A percentile compares a stretch with the other conserved stretches of the same genome.
Conservation (phyloP, 1,140 invertebrate genomes). For the Aricia agestis region DNA sequence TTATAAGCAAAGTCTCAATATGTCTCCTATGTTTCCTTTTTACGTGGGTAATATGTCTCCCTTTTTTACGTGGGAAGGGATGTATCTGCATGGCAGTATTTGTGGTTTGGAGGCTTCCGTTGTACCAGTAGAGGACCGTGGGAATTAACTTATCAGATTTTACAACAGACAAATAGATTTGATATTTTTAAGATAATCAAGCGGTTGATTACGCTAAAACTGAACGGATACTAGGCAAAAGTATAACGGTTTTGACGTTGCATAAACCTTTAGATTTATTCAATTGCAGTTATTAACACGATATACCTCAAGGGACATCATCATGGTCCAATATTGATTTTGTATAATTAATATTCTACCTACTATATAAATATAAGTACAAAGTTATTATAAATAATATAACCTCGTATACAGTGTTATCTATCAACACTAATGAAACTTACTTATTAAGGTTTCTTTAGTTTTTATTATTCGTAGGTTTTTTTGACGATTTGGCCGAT, state of each 20-base stretch:
- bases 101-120: not conserved
- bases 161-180: not conserved
- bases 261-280: not conserved
- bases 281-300: no score
- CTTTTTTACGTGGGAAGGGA: not conserved
- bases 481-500: no score
- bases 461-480: no score
- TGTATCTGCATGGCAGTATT: not conserved
- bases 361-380: no score
- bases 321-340: no score
- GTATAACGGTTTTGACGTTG: not conserved
- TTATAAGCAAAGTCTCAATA: no score
- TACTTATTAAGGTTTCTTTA: no score
- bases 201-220: not conserved
- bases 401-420: no score
- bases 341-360: no score
- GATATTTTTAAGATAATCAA: not conserved
- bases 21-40: not conserved
- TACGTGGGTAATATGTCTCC: not conserved
- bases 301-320: no score
- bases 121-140: not conserved
- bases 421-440: no score
- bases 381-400: no score
- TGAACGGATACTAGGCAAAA: not conserved
- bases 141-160: not conserved